These are phyloP conservation scores for Sphyrna mokarran DNA, from an alignment of 2,113 vertebrate genomes.

Conservation along the genomic window DNA sequence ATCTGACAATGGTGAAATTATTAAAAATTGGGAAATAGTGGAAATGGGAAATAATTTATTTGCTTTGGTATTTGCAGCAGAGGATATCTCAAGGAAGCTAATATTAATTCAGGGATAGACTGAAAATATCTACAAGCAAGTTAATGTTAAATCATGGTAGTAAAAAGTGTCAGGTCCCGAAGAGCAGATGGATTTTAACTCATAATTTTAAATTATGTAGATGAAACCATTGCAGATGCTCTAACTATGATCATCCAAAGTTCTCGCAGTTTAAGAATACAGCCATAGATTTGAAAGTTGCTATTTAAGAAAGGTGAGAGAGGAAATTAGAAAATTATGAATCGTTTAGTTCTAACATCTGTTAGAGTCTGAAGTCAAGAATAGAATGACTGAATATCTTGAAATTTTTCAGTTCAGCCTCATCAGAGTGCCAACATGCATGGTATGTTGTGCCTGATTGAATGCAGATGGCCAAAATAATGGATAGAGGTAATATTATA, in stretches of 20 bases:
- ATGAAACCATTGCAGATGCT: no score
- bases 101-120: neutral
- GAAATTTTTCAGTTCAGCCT: neutral
- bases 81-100: neutral
- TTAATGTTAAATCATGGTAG: neutral
- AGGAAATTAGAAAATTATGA: neutral
- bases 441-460: no score
- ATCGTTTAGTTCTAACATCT: neutral
- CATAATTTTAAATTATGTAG: no score
- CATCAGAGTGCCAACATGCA: neutral
- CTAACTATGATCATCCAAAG: no score
- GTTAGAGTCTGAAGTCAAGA: neutral
- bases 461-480: no score
- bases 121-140: neutral
- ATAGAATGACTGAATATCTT: neutral
- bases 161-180: neutral
- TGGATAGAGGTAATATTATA: no score
- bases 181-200: no score
- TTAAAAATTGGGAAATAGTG: neutral
- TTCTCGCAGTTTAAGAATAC: no score
- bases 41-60: neutral
- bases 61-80: neutral
- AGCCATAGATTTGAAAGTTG: no score
- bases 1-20: neutral
- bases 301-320: neutral